Conservation (phyloP, 2,888 invertebrate species). For the Drosophila colorata region DNA sequence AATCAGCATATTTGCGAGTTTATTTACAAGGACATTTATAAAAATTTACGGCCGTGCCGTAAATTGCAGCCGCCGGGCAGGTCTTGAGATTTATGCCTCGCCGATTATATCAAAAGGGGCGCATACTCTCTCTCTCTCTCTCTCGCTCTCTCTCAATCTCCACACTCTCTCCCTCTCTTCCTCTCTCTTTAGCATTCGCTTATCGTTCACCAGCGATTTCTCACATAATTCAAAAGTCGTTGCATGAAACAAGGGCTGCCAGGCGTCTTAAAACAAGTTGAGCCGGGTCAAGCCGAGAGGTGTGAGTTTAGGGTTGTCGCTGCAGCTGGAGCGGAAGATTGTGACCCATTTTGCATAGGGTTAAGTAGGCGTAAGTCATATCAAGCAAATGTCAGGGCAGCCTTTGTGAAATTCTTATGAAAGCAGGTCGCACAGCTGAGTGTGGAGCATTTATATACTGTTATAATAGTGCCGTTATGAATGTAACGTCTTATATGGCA, state of each 20-base stretch:
- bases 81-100: slow-evolving; percentile 78
- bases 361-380: slow-evolving; percentile 24
- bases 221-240: slow-evolving; percentile 74
- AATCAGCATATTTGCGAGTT: slow-evolving; percentile 81
- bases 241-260: slow-evolving; percentile 42
- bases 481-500: too few relatives aligned
- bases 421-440: not conserved
- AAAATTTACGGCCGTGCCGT: slow-evolving; percentile 78
- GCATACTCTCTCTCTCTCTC: not conserved
- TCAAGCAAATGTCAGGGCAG: slow-evolving; percentile 26
- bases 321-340: slow-evolving; percentile 32
- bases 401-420: slow-evolving; percentile 27
- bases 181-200: slow-evolving; percentile 8
- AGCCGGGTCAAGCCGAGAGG: slow-evolving; percentile 46
- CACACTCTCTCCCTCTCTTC: not conserved
- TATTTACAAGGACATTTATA: slow-evolving; percentile 81
- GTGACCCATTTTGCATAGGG: slow-evolving; percentile 54
- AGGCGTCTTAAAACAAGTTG: slow-evolving; percentile 36
- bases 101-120: slow-evolving; percentile 66
- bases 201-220: slow-evolving; percentile 58
- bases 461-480: too few relatives aligned
- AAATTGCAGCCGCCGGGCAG: slow-evolving; percentile 80
- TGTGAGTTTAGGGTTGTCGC: slow-evolving; percentile 8
- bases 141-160: not conserved
- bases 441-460: not conserved